Base-by-base conservation (phyloP, 2,113 vertebrate genomes). In the Conger conger region DNA sequence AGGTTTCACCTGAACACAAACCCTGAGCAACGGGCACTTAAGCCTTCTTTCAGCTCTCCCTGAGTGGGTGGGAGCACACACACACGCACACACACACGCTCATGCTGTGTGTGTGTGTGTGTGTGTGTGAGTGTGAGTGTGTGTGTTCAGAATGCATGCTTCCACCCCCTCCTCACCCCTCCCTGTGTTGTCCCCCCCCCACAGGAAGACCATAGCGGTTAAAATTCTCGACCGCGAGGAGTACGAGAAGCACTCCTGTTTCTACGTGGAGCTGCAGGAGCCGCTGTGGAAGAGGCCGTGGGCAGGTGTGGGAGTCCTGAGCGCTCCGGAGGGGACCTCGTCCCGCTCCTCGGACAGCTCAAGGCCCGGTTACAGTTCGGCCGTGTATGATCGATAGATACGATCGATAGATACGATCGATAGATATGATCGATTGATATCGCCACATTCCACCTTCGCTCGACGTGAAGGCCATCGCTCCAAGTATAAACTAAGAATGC, bases 241-340 rank as follows among this genome's bases (percentile, higher is more conserved):
- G 94, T 99, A 99, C 97, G 96, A 98, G 96, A 99, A 99, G 97
- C 96, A 97, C 95, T 96, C 96, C 96, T 98, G 95, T 96, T 99
- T 99, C 98, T 97, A 94, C 97, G 83, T 99, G 95, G 95, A 97
- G 93, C 97, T 99, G 91, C 95, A 96, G 93, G 94, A 96, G 86
- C 98, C 98, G 88, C 92, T 95, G 90, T 99, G 98, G 98, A 97
- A 96, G 96, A 96, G 96, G 97, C 95, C 96, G 94, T 91, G 94
- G 96, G 97, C 96, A 99, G 98, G 97, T 99, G 97, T 98, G 98
- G 97, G 95, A 95, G 95, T 95, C 95, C 93, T 90, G 90, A 92
- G n/a, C n/a, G n/a, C n/a, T n/a, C n/a, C n/a, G n/a, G n/a, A n/a
- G n/a, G n/a, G n/a, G n/a, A n/a, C n/a, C n/a, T n/a, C n/a, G n/a